phyloP scores from a whole-genome alignment of 2,888 invertebrate genomes.

The Meandrusa payeni region DNA sequence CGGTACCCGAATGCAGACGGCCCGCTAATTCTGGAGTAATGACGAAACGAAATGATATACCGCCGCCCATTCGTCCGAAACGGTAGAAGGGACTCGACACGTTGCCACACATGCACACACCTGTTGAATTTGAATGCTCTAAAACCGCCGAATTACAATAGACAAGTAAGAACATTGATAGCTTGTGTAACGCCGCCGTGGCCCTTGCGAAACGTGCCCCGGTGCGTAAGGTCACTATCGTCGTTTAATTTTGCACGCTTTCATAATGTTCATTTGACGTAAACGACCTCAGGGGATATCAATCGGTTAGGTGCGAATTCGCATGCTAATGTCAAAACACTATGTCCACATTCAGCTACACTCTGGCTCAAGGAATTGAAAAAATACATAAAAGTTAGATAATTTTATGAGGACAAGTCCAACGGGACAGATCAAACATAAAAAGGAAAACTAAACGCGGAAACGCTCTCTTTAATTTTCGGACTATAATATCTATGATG shows the following conservation, averaged over 20 bases:
- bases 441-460: too few relatives aligned
- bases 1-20: constrained; percentile 18
- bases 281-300: constrained; percentile 34
- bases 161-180: constrained; percentile 40
- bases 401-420: too few relatives aligned
- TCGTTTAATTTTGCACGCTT: constrained; percentile 72
- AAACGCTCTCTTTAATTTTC: too few relatives aligned
- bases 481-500: too few relatives aligned
- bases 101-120: constrained; percentile 27
- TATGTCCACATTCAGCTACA: too few relatives aligned
- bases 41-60: constrained; percentile 23
- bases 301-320: constrained; percentile 18
- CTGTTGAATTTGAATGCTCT: constrained; percentile 38
- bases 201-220: constrained; percentile 53
- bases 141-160: constrained; percentile 43
- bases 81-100: constrained; percentile 14
- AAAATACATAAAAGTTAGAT: too few relatives aligned
- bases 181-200: constrained; percentile 45
- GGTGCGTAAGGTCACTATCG: constrained; percentile 71
- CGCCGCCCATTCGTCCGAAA: constrained; percentile 9
- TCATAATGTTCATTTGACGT: constrained; percentile 56
- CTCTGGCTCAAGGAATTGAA: too few relatives aligned
- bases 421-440: too few relatives aligned
- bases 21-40: constrained; percentile 18
- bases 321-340: too few relatives aligned